phyloP scores from a whole-genome alignment of 2,888 invertebrate genomes.

The Zaprionus bogoriensis region DNA sequence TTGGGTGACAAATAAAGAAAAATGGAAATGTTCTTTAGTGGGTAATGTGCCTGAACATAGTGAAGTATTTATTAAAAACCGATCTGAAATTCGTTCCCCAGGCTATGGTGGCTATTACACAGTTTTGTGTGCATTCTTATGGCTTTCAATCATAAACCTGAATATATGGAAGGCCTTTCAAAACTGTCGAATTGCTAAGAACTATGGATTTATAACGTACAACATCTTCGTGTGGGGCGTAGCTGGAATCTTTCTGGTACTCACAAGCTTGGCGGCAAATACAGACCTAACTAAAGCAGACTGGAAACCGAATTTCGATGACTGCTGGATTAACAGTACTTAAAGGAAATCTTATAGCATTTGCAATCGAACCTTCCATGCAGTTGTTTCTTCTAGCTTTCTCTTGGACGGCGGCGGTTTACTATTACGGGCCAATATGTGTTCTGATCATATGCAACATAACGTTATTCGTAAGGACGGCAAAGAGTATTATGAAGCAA shows the following conservation, averaged over 20 bases:
- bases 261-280: conserved; percentile 67
- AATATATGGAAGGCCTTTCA: conserved; percentile 88
- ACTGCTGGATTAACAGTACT: conserved; percentile 86
- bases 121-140: conserved; percentile 90
- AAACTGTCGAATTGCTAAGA: conserved; percentile 15
- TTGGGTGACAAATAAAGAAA: neutral
- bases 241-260: conserved; percentile 53
- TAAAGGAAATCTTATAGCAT: conserved; percentile 10
- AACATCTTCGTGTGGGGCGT: conserved; percentile 75
- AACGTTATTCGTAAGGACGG: conserved; percentile 68
- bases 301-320: conserved; percentile 84
- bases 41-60: conserved; percentile 15
- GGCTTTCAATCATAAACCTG: conserved; percentile 93
- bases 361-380: neutral
- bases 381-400: conserved; percentile 26
- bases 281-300: no score
- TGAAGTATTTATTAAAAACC: no score
- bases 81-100: conserved; percentile 12
- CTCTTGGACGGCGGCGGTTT: conserved; percentile 62
- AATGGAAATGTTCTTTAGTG: neutral
- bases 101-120: conserved; percentile 85
- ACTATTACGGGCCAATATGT: conserved; percentile 72
- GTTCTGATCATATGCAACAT: conserved; percentile 68
- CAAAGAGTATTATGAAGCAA: conserved; percentile 63
- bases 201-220: conserved; percentile 57